A percentile compares a stretch with the other conserved stretches of the same genome.
These are phyloP conservation scores for Anastrepha ludens DNA, from an alignment of 1,140 invertebrate genomes.

Conservation along the genomic window DNA sequence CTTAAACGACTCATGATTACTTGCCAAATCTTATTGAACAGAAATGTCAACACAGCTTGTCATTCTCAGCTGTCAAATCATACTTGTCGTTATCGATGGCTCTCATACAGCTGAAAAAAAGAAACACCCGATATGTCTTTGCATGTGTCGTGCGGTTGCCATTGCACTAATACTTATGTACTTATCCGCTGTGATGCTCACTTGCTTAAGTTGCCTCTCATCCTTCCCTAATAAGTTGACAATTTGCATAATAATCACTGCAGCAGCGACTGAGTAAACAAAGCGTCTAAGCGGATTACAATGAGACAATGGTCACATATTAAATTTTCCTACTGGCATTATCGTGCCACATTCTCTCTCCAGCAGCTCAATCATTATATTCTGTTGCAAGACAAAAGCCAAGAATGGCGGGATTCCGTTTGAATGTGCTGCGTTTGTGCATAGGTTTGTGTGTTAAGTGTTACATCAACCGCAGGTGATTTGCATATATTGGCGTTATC, in stretches of 20 bases:
- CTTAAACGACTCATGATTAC: no score
- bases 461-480: conserved; percentile 23
- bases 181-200: background rate
- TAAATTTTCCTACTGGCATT: conserved; percentile 13
- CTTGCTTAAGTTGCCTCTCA: background rate
- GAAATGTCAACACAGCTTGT: no score
- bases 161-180: background rate
- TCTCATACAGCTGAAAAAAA: no score
- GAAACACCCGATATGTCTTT: no score
- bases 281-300: conserved; percentile 54
- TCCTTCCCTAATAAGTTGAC: conserved; percentile 1
- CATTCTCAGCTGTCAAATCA: no score
- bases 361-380: background rate
- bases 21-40: no score
- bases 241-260: conserved; percentile 54
- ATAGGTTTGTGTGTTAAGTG: background rate
- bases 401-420: background rate
- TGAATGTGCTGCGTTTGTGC: background rate
- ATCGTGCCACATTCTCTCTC: background rate
- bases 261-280: conserved; percentile 39
- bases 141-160: background rate
- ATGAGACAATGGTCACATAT: conserved; percentile 25
- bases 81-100: no score
- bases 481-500: conserved; percentile 23
- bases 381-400: background rate